phyloP scores from a whole-genome alignment of 2,113 vertebrate species.

The Illadopsis cleaveri region DNA sequence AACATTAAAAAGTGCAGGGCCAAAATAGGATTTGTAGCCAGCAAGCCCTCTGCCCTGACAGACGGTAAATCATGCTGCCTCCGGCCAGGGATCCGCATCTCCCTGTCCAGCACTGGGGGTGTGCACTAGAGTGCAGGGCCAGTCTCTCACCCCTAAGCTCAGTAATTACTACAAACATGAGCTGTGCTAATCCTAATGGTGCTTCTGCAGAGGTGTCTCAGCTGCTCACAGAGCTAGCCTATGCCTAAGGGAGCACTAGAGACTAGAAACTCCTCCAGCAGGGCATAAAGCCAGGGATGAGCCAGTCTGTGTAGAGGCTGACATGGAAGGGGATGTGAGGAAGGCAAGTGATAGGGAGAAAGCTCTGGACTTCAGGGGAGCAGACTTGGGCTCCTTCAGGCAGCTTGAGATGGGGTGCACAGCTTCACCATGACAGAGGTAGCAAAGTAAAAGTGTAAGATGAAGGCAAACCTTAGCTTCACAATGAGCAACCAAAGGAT shows the following conservation, averaged over 20 bases:
- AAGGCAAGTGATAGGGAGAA: not conserved
- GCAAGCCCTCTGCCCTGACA: not conserved
- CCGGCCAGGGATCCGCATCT: not conserved
- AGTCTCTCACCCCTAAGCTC: too few relatives aligned
- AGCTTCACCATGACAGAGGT: not conserved
- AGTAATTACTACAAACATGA: not conserved
- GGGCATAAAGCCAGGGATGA: not conserved
- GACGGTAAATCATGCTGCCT: not conserved
- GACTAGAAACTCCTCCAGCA: not conserved
- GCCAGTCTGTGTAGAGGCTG: not conserved
- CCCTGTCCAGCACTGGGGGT: not conserved
- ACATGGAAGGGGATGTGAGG: not conserved
- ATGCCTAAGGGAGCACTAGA: not conserved
- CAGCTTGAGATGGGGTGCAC: not conserved
- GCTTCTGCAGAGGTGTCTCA: not conserved
- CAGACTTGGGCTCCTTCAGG: not conserved
- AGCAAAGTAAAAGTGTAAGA: not conserved
- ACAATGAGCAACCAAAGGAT: not conserved
- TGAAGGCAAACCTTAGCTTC: not conserved
- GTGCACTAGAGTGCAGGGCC: not conserved
- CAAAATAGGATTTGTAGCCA: not conserved
- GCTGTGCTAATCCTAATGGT: rapidly evolving
- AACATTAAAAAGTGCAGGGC: not conserved
- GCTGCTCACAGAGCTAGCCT: not conserved
- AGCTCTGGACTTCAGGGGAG: not conserved